A percentile compares a stretch with the other conserved stretches of the same genome.
Evolutionary conservation across 2,888 invertebrate species (phyloP).

Genomic region (Spialia ferax): DNA sequence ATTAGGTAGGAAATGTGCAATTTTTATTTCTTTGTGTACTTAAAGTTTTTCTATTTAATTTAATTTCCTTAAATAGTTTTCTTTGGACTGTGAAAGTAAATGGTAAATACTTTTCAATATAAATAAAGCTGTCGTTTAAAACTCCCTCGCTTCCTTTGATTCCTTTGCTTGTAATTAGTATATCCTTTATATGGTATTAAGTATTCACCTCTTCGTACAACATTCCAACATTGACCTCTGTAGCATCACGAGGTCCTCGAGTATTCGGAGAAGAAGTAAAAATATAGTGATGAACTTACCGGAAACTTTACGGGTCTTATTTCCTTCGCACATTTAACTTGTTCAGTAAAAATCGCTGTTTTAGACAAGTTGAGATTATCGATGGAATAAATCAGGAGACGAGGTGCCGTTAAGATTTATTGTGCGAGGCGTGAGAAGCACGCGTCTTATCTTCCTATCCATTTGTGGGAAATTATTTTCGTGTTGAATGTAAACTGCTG

Average conservation of each 20-base stretch:
- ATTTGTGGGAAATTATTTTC: slow-evolving; percentile 21
- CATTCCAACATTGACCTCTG: background rate
- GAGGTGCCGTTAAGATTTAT: slow-evolving; percentile 66
- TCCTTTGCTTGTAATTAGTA: background rate
- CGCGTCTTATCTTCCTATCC: slow-evolving; percentile 28
- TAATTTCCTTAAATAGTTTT: too few relatives aligned
- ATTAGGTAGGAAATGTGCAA: background rate
- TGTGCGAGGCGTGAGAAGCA: slow-evolving; percentile 52
- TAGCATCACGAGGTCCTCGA: background rate
- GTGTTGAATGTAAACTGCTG: background rate
- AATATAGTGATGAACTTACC: background rate
- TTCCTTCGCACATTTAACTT: slow-evolving; percentile 33
- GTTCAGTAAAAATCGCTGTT: slow-evolving; percentile 24
- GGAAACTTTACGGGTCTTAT: slow-evolving; percentile 13
- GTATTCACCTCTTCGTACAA: background rate
- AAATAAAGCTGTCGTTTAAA: background rate
- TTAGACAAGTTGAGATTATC: slow-evolving; percentile 64
- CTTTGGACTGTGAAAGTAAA: too few relatives aligned
- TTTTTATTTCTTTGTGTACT: background rate
- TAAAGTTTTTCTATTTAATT: too few relatives aligned
- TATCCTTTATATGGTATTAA: background rate
- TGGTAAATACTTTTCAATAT: background rate
- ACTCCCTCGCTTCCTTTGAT: background rate
- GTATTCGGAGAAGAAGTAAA: background rate
- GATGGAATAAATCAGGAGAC: slow-evolving; percentile 67